Evolutionary conservation across 2,888 invertebrate genomes (phyloP).

Genomic region (Aplocera efformata): DNA sequence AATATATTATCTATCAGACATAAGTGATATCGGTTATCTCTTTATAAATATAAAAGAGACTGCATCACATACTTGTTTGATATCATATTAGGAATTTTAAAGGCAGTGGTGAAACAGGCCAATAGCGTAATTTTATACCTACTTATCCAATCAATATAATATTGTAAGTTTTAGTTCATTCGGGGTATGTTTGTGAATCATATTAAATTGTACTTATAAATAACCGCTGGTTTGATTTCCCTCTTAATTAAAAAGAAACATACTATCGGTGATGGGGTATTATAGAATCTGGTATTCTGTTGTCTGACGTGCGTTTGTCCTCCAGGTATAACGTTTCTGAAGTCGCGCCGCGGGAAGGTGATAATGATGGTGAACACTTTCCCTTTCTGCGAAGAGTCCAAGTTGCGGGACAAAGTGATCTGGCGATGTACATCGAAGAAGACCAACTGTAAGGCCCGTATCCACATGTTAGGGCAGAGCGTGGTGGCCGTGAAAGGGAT

Average conservation of each 20-base stretch:
- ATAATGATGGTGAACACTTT: slow-evolving; percentile 80
- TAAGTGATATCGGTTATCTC: no score
- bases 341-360: slow-evolving; percentile 74
- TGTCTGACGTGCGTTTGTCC: slow-evolving; percentile 54
- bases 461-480: slow-evolving; percentile 71
- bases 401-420: slow-evolving; percentile 73
- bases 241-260: slow-evolving; percentile 2
- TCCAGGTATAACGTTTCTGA: slow-evolving; percentile 75
- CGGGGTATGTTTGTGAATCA: slow-evolving; percentile 77
- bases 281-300: slow-evolving; percentile 12
- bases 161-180: slow-evolving; percentile 64
- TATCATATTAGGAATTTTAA: no score
- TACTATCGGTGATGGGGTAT: slow-evolving; percentile 1
- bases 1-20: no score
- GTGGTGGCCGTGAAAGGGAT: slow-evolving; percentile 76
- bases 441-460: slow-evolving; percentile 75
- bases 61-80: no score
- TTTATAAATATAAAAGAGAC: no score
- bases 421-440: slow-evolving; percentile 79
- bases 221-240: slow-evolving; percentile 70
- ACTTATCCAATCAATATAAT: slow-evolving; percentile 51
- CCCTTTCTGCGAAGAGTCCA: slow-evolving; percentile 77
- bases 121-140: slow-evolving; percentile 75
- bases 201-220: slow-evolving; percentile 79
- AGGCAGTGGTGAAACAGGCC: no score